Base-by-base conservation (phyloP, 2,888 invertebrate genomes). In the Pachliopta kotzebuea region DNA sequence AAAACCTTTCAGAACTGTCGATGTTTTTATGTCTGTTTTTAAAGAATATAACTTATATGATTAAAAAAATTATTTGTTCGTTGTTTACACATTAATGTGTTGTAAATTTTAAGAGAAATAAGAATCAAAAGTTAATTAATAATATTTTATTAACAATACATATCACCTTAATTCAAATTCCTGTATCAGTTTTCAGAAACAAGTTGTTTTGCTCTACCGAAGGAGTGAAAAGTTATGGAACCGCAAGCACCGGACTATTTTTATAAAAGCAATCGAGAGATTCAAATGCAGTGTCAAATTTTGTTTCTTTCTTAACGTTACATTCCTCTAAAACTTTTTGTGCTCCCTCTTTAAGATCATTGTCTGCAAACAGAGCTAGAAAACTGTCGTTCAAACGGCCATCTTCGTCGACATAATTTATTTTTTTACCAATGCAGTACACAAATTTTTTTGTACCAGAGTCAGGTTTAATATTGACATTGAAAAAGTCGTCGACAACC, bases 201-300 rank as follows among this genome's bases (percentile, higher is more conserved):
- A 45, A 45, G 7, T 45, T n/a, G 18, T 7, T 45, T 45, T 18
- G n/a, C 7, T n/a, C 18, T 6, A 18, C n/a, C n/a, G n/a, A 45
- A 45, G 6, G 4, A 37, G 14, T 14, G 37, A 26, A 26, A 26
- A n/a, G 9, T 45, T 56, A 66, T 62, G 37, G 31, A 68, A 23
- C 58, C 56, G 4, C 65, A 65, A 50, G 0, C 14, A 56, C 42
- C 18, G 56, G 56, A 23, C 37, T 56, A 0, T 56, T 37, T 9
- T 37, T 31, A 21, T 31, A 20, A 14, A 56, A 56, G 3, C 56
- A 56, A 20, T 31, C 29, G 11, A 31, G 6, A 21, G 31, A 20
- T 31, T 31, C 31, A n/a, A 24, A 23, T 7, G 21, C 21, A 6
- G 42, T 56, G 14, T 56, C 56, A 21, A 24, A 23, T 21, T 42